A percentile compares a stretch with the other conserved stretches of the same genome.
phyloP scores from a whole-genome alignment of 2,888 invertebrate genomes.

The Ditylenchus weischeri region DNA sequence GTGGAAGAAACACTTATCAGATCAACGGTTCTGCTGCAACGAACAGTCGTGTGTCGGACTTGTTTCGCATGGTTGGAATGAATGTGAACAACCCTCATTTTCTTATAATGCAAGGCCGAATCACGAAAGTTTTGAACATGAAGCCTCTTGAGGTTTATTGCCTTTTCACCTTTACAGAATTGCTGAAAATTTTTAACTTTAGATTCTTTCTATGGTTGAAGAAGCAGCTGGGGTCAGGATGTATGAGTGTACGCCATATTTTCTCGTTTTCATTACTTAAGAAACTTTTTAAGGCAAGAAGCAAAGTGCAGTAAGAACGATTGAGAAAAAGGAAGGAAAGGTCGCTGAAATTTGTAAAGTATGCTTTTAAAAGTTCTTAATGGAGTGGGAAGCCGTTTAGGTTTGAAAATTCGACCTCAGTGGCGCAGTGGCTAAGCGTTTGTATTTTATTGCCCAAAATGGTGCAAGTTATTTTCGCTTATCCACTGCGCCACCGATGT shows the following conservation, averaged over 20 bases:
- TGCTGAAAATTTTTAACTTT: constrained; percentile 24
- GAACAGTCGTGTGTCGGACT: constrained; percentile 83
- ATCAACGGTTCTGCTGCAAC: constrained; percentile 87
- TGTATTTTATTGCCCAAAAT: too few species aligned
- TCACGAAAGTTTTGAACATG: constrained; percentile 98
- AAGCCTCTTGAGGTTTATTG: constrained; percentile 81
- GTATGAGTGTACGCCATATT: constrained; percentile 70
- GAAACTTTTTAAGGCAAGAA: constrained; percentile 68
- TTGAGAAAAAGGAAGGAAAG: constrained; percentile 87
- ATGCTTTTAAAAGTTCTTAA: not conserved
- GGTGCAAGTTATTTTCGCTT: too few species aligned
- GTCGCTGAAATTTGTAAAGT: constrained; percentile 71
- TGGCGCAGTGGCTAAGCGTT: too few species aligned
- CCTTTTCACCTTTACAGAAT: constrained; percentile 21
- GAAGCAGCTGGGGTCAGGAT: constrained; percentile 96
- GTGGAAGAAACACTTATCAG: constrained; percentile 72
- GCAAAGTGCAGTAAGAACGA: constrained; percentile 77
- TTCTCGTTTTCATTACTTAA: too few species aligned
- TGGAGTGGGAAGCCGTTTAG: too few species aligned
- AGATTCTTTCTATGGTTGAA: constrained; percentile 93
- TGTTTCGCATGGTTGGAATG: constrained; percentile 91
- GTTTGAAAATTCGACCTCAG: too few species aligned
- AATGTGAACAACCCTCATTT: constrained; percentile 98
- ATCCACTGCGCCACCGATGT: too few species aligned
- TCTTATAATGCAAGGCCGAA: constrained; percentile 97